Conservation (phyloP, 2,888 invertebrate genomes). For the Allygus modestus region DNA sequence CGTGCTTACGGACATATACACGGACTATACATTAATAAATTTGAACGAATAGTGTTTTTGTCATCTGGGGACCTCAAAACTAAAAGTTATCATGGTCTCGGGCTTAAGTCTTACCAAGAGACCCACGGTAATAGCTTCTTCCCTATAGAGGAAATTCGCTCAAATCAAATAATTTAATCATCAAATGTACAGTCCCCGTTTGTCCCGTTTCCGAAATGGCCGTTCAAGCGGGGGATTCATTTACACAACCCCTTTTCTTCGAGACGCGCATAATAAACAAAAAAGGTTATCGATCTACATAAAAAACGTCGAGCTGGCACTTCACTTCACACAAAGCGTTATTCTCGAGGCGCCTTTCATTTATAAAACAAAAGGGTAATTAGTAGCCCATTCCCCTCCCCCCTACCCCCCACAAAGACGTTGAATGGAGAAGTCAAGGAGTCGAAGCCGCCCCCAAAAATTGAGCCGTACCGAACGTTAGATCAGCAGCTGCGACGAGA, state of each 20-base stretch:
- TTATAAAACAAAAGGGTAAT: constrained; percentile 18
- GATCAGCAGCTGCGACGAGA: neutral
- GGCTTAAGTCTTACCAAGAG: too few species aligned
- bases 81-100: too few species aligned
- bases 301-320: neutral
- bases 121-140: too few species aligned
- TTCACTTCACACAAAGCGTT: neutral
- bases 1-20: too few species aligned
- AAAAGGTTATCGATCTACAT: constrained; percentile 20
- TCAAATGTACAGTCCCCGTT: too few species aligned
- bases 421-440: constrained; percentile 33
- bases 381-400: constrained; percentile 11
- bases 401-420: neutral
- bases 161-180: too few species aligned
- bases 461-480: neutral
- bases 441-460: constrained; percentile 15
- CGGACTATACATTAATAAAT: too few species aligned
- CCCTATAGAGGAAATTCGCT: too few species aligned
- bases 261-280: neutral
- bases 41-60: too few species aligned
- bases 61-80: too few species aligned
- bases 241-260: neutral
- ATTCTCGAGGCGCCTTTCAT: constrained; percentile 20
- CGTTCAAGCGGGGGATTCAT: neutral
- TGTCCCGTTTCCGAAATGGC: neutral